A percentile compares a stretch with the other conserved stretches of the same genome.
Evolutionary conservation across 37 sponge, comb jelly and placozoan genomes (phyloP).

Genomic region (Aphrocallistes beatrix): DNA sequence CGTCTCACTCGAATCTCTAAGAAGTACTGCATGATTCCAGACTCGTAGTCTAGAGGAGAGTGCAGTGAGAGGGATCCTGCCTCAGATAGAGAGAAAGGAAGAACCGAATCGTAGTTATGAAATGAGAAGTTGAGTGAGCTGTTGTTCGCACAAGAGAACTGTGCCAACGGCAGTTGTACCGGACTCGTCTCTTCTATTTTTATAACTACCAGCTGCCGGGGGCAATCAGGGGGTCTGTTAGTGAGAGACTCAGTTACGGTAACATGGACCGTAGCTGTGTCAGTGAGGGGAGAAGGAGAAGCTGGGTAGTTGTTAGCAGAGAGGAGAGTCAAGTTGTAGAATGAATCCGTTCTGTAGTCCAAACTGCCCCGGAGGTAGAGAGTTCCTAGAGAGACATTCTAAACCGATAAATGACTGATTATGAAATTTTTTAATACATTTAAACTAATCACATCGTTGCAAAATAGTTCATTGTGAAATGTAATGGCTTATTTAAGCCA

Average conservation of each 20-base stretch:
- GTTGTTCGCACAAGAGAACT: neutral
- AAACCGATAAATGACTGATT: too few species aligned
- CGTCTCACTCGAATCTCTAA: neutral
- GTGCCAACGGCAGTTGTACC: neutral
- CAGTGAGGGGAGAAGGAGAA: neutral
- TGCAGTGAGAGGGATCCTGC: neutral
- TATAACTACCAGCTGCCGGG: neutral
- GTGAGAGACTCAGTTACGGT: neutral
- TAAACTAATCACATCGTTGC: too few species aligned
- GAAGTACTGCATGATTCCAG: neutral
- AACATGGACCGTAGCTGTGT: neutral
- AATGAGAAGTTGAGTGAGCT: neutral
- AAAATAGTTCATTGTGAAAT: too few species aligned
- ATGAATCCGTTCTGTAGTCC: neutral
- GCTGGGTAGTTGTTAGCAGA: neutral
- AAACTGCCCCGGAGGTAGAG: neutral
- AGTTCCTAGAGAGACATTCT: slow-evolving; percentile 11
- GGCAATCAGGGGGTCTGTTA: neutral
- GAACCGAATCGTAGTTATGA: neutral
- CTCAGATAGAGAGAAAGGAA: neutral
- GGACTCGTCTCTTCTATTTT: neutral
- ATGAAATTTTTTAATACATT: too few species aligned
- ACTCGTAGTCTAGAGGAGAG: neutral
- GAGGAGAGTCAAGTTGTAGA: neutral
- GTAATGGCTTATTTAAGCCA: too few species aligned